These are phyloP conservation scores for Strix uralensis DNA, from an alignment of 2,113 vertebrate species.

Conservation along the genomic window DNA sequence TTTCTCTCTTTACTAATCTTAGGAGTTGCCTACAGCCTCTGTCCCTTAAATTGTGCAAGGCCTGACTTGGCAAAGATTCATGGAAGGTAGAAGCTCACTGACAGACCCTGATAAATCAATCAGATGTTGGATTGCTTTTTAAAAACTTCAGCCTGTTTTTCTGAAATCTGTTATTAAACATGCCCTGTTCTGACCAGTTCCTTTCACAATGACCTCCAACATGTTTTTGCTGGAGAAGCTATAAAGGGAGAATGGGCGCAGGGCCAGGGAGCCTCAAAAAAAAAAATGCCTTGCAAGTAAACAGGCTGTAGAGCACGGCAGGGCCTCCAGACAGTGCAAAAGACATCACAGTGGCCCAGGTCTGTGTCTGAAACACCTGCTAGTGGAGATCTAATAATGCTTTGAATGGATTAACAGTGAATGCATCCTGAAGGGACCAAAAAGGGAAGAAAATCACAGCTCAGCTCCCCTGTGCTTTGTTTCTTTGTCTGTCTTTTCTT, in stretches of 20 bases:
- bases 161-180: background rate
- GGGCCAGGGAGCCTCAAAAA: background rate
- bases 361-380: background rate
- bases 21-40: background rate
- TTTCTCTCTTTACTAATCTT: background rate
- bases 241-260: background rate
- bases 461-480: background rate
- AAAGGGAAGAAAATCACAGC: background rate
- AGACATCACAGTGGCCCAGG: background rate
- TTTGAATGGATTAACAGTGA: background rate
- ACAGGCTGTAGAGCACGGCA: background rate
- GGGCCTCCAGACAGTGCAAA: background rate
- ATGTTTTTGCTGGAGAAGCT: background rate
- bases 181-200: background rate
- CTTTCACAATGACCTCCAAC: background rate
- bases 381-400: background rate
- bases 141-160: slow-evolving; percentile 13
- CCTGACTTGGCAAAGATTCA: background rate
- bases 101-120: slow-evolving; percentile 27
- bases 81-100: background rate
- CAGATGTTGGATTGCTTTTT: background rate
- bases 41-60: background rate
- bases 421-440: background rate
- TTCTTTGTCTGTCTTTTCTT: background rate
- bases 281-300: background rate